Evolutionary conservation across 2,888 invertebrate genomes (phyloP).

Genomic region (Orchesella flavescens): DNA sequence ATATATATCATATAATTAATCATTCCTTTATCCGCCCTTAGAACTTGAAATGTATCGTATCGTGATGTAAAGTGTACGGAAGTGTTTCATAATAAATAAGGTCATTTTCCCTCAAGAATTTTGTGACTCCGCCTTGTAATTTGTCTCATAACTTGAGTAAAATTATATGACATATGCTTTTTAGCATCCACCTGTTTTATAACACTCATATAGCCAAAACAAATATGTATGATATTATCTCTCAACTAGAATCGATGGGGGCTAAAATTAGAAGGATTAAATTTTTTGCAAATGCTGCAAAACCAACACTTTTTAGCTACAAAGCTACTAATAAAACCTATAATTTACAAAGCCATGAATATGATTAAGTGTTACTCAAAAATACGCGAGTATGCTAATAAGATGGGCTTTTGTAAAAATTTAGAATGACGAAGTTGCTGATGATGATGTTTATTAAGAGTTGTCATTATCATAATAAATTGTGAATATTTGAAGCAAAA

Average conservation of each 20-base stretch:
- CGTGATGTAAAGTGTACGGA: not conserved
- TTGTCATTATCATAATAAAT: not conserved
- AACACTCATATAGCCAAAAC: too few relatives aligned
- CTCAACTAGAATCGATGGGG: too few relatives aligned
- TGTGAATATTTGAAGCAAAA: not conserved
- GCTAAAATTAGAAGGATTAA: not conserved
- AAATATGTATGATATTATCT: too few relatives aligned
- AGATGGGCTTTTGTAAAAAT: too few relatives aligned
- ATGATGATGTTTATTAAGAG: too few relatives aligned
- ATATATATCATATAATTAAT: not conserved
- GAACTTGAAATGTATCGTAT: conserved; percentile 3
- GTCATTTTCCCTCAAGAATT: not conserved
- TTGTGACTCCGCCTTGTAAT: not conserved
- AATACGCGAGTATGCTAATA: too few relatives aligned
- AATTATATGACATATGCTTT: too few relatives aligned
- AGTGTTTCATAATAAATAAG: not conserved
- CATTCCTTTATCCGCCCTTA: not conserved
- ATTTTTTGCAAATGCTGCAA: not conserved
- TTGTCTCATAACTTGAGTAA: not conserved
- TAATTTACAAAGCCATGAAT: too few relatives aligned
- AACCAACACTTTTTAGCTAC: not conserved
- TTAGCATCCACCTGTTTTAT: too few relatives aligned
- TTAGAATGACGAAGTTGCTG: too few relatives aligned
- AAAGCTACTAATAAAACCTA: too few relatives aligned
- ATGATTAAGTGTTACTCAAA: too few relatives aligned